Conservation (phyloP, 2,797 vertebrate species). For the Salarias fasciatus region DNA sequence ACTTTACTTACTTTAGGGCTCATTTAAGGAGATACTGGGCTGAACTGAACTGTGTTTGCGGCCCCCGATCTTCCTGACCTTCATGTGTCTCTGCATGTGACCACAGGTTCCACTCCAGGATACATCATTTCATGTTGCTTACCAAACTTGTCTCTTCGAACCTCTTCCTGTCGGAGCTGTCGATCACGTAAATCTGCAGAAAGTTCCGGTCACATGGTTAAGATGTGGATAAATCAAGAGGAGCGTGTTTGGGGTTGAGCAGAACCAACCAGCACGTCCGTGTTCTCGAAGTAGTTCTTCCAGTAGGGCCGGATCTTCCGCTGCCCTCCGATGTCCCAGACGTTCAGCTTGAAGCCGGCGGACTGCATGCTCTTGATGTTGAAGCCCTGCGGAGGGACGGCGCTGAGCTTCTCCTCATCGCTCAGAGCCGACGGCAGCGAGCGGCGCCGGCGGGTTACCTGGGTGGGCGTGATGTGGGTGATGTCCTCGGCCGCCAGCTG, state of each 20-base stretch:
- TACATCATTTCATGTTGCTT: conserved; percentile 19
- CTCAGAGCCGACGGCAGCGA: too few relatives aligned
- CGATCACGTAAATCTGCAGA: conserved; percentile 88
- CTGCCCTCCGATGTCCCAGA: conserved; percentile 91
- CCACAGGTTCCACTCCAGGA: too few relatives aligned
- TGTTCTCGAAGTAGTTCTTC: conserved; percentile 89
- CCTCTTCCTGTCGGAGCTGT: conserved; percentile 87
- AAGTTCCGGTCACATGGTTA: conserved; percentile 22
- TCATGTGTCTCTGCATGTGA: too few relatives aligned
- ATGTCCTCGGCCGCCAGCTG: conserved; percentile 81
- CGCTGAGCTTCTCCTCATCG: neutral
- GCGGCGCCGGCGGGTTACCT: conserved; percentile 69
- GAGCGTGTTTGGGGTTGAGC: neutral
- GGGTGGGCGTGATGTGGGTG: conserved; percentile 82
- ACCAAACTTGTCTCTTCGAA: conserved; percentile 88
- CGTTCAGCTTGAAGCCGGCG: conserved; percentile 85
- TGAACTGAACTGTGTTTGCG: too few relatives aligned
- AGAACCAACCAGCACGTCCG: conserved; percentile 85
- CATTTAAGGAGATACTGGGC: too few relatives aligned
- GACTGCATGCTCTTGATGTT: conserved; percentile 88
- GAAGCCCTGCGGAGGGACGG: conserved; percentile 80
- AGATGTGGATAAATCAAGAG: too few relatives aligned
- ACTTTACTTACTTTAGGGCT: too few relatives aligned
- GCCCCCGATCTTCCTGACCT: too few relatives aligned
- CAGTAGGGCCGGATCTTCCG: conserved; percentile 87